Conservation (phyloP, 2,888 invertebrate genomes). For the Cephus spinipes region DNA sequence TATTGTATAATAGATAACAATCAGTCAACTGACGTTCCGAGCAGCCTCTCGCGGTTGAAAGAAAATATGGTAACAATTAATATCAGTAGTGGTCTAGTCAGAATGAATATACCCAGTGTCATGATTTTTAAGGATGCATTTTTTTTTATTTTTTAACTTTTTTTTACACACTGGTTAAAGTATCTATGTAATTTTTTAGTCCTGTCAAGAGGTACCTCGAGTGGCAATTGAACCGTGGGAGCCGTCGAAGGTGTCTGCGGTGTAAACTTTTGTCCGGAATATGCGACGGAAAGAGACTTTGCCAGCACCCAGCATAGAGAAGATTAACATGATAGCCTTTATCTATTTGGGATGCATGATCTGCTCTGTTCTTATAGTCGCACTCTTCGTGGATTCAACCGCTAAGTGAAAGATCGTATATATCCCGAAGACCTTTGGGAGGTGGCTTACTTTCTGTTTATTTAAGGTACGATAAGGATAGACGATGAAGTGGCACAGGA, state of each 20-base stretch:
- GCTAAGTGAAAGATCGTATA: conserved; percentile 64
- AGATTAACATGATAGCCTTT: conserved; percentile 72
- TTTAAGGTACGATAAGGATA: conserved; percentile 67
- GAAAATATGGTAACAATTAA: background rate
- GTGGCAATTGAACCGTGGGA: conserved; percentile 55
- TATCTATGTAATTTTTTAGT: background rate
- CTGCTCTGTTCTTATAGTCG: conserved; percentile 72
- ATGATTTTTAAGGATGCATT: background rate
- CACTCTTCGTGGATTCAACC: conserved; percentile 74
- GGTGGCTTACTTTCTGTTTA: background rate
- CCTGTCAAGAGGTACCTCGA: background rate
- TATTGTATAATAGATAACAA: background rate
- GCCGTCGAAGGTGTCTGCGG: conserved; percentile 68
- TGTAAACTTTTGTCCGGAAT: conserved; percentile 68
- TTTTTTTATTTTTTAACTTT: too few species aligned
- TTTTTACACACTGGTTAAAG: background rate
- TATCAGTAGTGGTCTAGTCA: background rate
- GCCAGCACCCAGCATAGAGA: conserved; percentile 68
- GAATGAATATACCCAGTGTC: background rate
- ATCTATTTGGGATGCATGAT: conserved; percentile 75
- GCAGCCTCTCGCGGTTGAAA: background rate
- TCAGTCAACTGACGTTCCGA: background rate
- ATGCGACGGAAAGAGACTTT: conserved; percentile 67
- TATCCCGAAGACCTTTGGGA: background rate
- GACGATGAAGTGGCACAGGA: conserved; percentile 60